phyloP scores from a whole-genome alignment of 30 jellyfish, hydroid and myxozoan species.

The Phacellophora camtschatica region DNA sequence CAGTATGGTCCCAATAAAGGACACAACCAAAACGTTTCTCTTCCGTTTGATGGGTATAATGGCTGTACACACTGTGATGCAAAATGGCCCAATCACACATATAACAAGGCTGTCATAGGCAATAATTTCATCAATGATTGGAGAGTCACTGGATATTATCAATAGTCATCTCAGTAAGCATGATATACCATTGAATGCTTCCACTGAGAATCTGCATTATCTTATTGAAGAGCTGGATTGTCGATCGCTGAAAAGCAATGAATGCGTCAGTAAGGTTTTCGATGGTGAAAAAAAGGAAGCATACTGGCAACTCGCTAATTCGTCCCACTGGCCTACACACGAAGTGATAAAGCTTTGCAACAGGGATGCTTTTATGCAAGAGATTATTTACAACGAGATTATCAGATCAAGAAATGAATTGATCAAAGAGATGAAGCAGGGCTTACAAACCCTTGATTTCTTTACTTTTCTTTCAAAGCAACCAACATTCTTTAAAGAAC shows the following conservation, averaged over 20 bases:
- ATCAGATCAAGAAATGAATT: not conserved
- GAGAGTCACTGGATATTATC: not conserved
- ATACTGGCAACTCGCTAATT: conserved; percentile 19
- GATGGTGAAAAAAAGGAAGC: conserved; percentile 13
- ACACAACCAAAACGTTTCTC: conserved; percentile 22
- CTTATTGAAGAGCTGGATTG: conserved; percentile 36
- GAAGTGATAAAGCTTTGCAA: not conserved
- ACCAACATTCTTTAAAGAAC: not conserved
- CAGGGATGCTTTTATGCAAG: conserved; percentile 10
- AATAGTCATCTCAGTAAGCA: not conserved
- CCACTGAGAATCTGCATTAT: not conserved
- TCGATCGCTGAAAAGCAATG: not conserved
- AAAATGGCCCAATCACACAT: conserved; percentile 11
- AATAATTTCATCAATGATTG: conserved; percentile 3
- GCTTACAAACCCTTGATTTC: conserved; percentile 15
- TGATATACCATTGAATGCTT: conserved; percentile 21
- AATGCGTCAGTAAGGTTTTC: not conserved
- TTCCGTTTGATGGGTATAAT: conserved; percentile 11
- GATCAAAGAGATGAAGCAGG: conserved; percentile 10
- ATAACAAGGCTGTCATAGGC: conserved; percentile 8
- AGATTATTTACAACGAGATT: not conserved
- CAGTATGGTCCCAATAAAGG: conserved; percentile 25
- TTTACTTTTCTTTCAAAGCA: conserved; percentile 3
- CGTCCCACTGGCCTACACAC: conserved; percentile 42
- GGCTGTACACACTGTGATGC: conserved; percentile 27